phyloP scores from a whole-genome alignment of 1,140 invertebrate species.

The Calephelis virginiensis region DNA sequence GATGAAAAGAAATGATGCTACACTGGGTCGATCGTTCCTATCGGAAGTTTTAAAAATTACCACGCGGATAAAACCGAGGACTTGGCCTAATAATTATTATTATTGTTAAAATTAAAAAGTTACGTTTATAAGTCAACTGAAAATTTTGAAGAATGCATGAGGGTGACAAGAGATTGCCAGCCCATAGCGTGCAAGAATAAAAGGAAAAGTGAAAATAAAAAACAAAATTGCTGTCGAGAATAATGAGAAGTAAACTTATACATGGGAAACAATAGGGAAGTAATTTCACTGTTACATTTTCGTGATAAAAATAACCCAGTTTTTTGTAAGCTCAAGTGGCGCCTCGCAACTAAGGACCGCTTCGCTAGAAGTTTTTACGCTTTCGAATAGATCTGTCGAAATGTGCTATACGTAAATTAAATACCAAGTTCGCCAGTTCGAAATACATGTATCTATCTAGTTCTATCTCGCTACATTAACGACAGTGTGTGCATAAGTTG shows the following conservation, averaged over 20 bases:
- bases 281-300: conserved; percentile 1
- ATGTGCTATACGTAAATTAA: no score
- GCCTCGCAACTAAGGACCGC: background rate
- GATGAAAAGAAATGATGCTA: no score
- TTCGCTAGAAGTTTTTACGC: background rate
- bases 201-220: conserved; percentile 2
- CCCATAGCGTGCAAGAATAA: background rate
- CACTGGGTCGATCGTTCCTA: no score
- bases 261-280: conserved; percentile 5
- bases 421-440: no score
- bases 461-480: no score
- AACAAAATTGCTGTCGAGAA: background rate
- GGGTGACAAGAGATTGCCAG: background rate
- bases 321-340: background rate
- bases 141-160: background rate
- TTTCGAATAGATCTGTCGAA: no score
- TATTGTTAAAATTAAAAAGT: no score
- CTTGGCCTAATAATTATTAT: no score
- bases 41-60: no score
- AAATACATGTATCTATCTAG: no score
- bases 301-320: background rate
- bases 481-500: no score
- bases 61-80: no score
- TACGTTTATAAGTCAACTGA: background rate
- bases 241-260: conserved; percentile 12